Evolutionary conservation across 2,113 vertebrate genomes (phyloP), one percentile per base, ranked within the genome.

Genomic region (Coregonus clupeaformis): DNA sequence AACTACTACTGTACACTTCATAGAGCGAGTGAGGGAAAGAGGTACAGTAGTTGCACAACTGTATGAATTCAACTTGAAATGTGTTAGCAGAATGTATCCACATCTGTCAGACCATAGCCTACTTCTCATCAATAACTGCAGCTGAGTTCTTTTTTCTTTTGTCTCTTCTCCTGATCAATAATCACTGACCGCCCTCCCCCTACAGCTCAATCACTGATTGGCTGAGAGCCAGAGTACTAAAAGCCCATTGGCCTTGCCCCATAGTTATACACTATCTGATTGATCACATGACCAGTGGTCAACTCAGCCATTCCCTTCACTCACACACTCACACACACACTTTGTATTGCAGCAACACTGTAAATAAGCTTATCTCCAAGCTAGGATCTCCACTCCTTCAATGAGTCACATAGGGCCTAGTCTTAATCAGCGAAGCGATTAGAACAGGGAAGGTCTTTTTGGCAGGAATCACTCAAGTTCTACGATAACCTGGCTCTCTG

Each of bases 281-380:
- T 64, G 62, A 25, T 20, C 63, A 55, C 6, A 16, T 55, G 22
- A 69, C 22, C 70, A 27, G 20, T 25, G 30, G 20, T 3, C 18
- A 25, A 63, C 59, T 25, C 32, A 45, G 63, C 27, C 25, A 4
- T 30, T 13, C 4, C 63, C 14, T 5, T 29, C 14, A n/a, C n/a
- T n/a, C n/a, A n/a, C n/a, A n/a, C n/a, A n/a, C n/a, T n/a, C n/a
- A n/a, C n/a, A 27, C 62, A 20, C 18, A 27, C 2, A 3, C 5
- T 1, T 72, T 52, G 1, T 52, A 24, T 29, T 69, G 60, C 25
- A 27, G 32, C 47, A 47, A 14, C 71, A 57, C 57, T 68, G 57
- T 49, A 74, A 74, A 78, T 75, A 72, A 12, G 30, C 42, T 77
- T 73, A 73, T 85, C 75, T 18, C 24, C n/a, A n/a, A n/a, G n/a